Evolutionary conservation across 2,888 invertebrate species (phyloP), one percentile per base, ranked within the genome.

Genomic region (Thymelicus lineola): DNA sequence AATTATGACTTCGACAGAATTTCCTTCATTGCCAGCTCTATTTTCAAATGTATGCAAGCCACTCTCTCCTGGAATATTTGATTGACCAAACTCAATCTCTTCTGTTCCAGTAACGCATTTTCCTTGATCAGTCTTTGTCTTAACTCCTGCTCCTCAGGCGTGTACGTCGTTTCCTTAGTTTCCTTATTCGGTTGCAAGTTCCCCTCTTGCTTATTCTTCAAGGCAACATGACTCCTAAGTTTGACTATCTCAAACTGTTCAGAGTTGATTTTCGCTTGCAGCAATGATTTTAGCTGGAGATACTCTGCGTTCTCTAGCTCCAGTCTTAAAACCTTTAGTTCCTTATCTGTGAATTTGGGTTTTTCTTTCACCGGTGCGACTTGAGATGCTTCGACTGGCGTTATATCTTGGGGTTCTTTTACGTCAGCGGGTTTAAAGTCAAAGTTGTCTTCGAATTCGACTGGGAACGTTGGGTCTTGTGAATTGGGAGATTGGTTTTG

Each of bases 181-280:
- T 92, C 91, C 73, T 90, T 93, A 53, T 77, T 79, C 48, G 67
- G 79, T 7, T 81, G 82, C 0, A 77, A 69, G 57, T 80, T 82
- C 0, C 84, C 84, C 75, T 93, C 92, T 71, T 91, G 93, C 72
- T 94, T 94, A 75, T 87, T 92, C 71, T 94, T 94, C 70, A 94
- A 82, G 6, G 94, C 88, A 17, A 94, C 89, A 72, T 95, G 89
- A 78, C 95, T 94, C 72, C 95, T 94, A 15, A 96, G 87, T 74
- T 94, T 95, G 35, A 95, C 95, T 14, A 97, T 96, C 90, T 97
- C 97, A 53, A 95, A 95, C 77, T 95, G 95, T 86, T 97, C 97
- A 0, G 95, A 94, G 80, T 95, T 95, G 66, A 97, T 96, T 80
- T 96, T 95, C 0, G 95, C 95, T 81, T 96, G 95, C 12, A 97